Percentiles rank a stretch among this genome's conserved stretches.
These are phyloP conservation scores for Calameuta pallipes DNA, from an alignment of 2,888 invertebrate species.

Conservation along the genomic window DNA sequence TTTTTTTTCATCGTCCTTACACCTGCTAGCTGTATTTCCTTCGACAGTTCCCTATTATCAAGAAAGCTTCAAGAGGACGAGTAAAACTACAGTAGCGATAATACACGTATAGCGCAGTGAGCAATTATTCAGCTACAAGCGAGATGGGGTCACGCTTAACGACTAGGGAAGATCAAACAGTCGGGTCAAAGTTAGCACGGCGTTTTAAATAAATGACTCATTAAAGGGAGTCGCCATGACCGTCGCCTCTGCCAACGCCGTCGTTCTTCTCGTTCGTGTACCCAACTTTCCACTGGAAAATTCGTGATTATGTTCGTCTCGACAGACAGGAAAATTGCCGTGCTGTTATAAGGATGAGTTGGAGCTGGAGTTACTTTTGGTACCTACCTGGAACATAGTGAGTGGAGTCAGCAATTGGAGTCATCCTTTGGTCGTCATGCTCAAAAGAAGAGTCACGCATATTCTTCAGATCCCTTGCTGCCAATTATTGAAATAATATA, in stretches of 20 bases:
- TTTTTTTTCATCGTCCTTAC: background rate
- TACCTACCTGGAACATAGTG: background rate
- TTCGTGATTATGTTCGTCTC: background rate
- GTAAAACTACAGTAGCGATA: background rate
- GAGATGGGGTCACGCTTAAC: background rate
- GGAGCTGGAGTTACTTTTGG: background rate
- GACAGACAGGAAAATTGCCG: background rate
- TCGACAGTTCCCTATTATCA: background rate
- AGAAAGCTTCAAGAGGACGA: background rate
- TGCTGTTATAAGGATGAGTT: background rate
- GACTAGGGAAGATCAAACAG: slow-evolving; percentile 3
- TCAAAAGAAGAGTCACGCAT: background rate
- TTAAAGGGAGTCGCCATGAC: background rate
- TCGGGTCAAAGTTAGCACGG: slow-evolving; percentile 1
- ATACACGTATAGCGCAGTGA: background rate
- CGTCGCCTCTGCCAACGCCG: background rate
- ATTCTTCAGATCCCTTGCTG: background rate
- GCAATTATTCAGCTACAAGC: slow-evolving; percentile 1
- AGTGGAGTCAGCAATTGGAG: background rate
- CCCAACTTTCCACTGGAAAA: background rate
- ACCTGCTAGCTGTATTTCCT: background rate
- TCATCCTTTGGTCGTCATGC: background rate
- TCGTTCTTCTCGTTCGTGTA: background rate
- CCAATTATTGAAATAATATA: background rate
- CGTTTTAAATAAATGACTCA: slow-evolving; percentile 2